Evolutionary conservation across 2,888 invertebrate species (phyloP).

Genomic region (Tuberolachnus salignus): DNA sequence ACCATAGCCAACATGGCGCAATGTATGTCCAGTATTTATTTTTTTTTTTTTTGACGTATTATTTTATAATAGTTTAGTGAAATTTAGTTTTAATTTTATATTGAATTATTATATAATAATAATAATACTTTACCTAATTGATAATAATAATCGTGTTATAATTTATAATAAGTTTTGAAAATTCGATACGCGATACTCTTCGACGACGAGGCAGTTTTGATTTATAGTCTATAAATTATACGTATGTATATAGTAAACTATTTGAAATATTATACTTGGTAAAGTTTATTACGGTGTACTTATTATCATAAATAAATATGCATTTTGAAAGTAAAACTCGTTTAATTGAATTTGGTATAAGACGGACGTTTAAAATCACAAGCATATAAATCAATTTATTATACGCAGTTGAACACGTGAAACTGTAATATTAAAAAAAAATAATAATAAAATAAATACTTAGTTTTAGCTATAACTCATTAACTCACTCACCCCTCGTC

Average conservation of each 20-base stretch:
- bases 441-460: too few species aligned
- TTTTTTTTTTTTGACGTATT: too few species aligned
- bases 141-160: constrained; percentile 8
- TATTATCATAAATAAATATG: neutral
- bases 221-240: neutral
- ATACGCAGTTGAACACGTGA: neutral
- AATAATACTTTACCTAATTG: too few species aligned
- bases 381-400: constrained; percentile 18
- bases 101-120: too few species aligned
- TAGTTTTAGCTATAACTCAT: neutral
- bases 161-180: neutral
- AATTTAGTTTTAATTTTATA: too few species aligned
- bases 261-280: neutral
- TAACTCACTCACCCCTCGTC: too few species aligned
- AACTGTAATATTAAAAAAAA: constrained; percentile 3
- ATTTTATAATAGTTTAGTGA: too few species aligned
- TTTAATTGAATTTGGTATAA: constrained; percentile 14
- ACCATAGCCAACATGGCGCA: too few species aligned
- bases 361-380: neutral
- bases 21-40: too few species aligned
- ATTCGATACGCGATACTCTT: neutral
- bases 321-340: neutral
- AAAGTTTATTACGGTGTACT: neutral
- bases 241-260: neutral
- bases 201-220: neutral